Percentiles rank a stretch among this genome's conserved stretches.
Evolutionary conservation across 2,797 vertebrate genomes (phyloP).

Genomic region (Falco columbarius): DNA sequence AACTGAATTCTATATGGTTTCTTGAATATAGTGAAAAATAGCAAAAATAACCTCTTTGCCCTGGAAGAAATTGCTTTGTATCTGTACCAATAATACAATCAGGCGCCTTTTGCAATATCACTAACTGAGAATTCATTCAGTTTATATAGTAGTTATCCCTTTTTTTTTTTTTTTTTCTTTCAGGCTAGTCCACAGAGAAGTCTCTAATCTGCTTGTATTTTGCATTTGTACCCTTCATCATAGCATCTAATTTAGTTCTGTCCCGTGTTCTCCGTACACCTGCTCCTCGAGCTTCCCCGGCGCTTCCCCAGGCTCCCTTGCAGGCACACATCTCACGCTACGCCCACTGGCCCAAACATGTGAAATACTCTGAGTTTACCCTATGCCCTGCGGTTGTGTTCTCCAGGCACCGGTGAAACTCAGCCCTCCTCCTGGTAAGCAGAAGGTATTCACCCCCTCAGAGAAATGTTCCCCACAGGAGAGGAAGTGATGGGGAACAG

Average conservation of each 20-base stretch:
- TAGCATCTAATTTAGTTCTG: background rate
- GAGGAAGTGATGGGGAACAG: background rate
- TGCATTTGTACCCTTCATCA: background rate
- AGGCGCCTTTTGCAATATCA: background rate
- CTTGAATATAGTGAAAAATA: background rate
- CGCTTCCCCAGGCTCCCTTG: background rate
- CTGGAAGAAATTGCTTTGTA: slow-evolving; percentile 14
- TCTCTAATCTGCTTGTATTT: background rate
- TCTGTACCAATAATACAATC: background rate
- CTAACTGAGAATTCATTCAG: background rate
- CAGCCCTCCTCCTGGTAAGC: background rate
- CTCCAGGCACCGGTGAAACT: background rate
- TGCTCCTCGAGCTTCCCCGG: background rate
- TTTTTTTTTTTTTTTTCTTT: background rate
- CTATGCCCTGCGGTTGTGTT: background rate
- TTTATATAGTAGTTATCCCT: background rate
- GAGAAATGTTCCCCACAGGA: background rate
- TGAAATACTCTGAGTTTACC: background rate
- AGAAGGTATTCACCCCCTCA: background rate
- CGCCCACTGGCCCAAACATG: fast-evolving
- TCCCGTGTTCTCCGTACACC: background rate
- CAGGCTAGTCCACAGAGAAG: background rate
- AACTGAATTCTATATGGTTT: background rate
- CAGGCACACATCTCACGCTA: background rate
- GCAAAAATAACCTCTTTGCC: background rate